These are phyloP conservation scores for Crotalus helleri DNA, from an alignment of 2,113 vertebrate species.

Conservation along the genomic window DNA sequence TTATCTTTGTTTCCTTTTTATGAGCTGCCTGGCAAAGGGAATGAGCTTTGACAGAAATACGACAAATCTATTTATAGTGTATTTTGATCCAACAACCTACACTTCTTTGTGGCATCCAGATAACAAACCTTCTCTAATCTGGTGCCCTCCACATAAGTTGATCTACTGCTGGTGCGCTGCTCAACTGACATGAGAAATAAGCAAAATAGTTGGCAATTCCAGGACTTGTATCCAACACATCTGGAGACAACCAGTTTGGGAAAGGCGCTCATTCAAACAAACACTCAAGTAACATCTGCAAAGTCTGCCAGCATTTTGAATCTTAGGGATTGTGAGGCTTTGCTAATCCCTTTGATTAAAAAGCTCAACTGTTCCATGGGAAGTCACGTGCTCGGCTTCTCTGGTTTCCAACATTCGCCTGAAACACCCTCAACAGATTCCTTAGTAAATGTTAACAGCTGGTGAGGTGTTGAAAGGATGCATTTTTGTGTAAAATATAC, in stretches of 20 bases:
- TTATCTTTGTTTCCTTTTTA: not conserved
- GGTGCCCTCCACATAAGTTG: not conserved
- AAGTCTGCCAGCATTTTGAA: not conserved
- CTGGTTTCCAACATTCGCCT: not conserved
- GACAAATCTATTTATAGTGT: not conserved
- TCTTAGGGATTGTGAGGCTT: slow-evolving; percentile 5
- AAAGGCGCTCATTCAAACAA: not conserved
- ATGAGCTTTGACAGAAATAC: not conserved
- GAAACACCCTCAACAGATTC: not conserved
- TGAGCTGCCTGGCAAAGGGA: not conserved
- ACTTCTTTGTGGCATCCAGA: not conserved
- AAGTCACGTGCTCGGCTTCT: not conserved
- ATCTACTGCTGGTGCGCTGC: not conserved
- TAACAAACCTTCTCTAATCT: not conserved
- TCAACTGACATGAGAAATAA: not conserved
- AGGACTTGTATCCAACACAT: not conserved
- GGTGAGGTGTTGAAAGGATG: not conserved
- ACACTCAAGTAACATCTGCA: not conserved
- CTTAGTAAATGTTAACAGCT: slow-evolving; percentile 18
- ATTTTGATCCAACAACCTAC: not conserved
- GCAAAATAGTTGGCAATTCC: not conserved
- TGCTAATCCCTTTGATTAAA: slow-evolving; percentile 1
- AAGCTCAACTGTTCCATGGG: not conserved
- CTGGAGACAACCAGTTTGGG: not conserved
- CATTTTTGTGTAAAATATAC: not conserved